These are phyloP conservation scores for Lipotes vexillifer DNA, from an alignment of 2,113 vertebrate genomes.

Conservation along the genomic window DNA sequence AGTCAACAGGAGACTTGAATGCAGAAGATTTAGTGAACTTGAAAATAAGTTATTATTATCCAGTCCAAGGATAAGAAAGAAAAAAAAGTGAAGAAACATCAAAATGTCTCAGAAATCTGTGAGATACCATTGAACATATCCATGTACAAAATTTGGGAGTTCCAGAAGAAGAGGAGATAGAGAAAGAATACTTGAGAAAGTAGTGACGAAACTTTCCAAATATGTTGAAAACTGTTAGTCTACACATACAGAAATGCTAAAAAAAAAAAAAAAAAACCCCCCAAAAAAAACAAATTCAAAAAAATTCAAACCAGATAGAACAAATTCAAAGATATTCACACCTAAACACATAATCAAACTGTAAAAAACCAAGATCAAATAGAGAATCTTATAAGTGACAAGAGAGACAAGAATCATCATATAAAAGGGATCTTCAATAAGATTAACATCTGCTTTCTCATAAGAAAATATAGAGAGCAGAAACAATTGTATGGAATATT, in stretches of 20 bases:
- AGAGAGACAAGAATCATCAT: too few species aligned
- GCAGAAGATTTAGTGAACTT: not conserved
- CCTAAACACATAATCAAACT: not conserved
- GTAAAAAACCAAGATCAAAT: not conserved
- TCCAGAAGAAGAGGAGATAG: not conserved
- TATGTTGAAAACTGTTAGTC: not conserved
- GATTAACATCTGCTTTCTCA: not conserved
- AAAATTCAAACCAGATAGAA: not conserved
- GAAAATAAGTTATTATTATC: not conserved
- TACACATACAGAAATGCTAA: not conserved
- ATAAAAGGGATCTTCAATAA: not conserved
- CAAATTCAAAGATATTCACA: not conserved
- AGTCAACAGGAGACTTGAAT: not conserved
- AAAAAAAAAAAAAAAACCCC: too few species aligned
- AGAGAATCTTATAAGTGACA: not conserved
- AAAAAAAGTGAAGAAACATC: not conserved
- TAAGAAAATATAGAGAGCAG: not conserved
- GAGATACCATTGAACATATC: not conserved
- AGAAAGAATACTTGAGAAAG: not conserved
- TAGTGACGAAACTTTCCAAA: not conserved
- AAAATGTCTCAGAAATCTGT: not conserved
- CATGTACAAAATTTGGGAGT: not conserved
- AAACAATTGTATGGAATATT: not conserved
- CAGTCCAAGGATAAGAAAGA: not conserved
- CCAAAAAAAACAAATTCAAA: too few species aligned